Conservation (phyloP, 2,888 invertebrate species). For the Drosophila neonasuta region DNA sequence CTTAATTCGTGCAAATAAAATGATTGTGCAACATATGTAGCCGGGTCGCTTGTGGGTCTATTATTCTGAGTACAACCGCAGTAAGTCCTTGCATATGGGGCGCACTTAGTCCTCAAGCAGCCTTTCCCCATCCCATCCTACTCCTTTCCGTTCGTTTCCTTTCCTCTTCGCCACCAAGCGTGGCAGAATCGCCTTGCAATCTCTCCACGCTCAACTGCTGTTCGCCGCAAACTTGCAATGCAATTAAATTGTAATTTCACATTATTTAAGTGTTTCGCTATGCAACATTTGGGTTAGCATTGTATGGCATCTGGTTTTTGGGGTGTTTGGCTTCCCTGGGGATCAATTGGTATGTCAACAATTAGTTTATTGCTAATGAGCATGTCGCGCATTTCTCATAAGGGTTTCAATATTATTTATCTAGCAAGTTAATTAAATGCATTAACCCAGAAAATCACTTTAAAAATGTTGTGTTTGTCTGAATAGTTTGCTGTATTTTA, state of each 20-base stretch:
- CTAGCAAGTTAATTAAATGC: constrained; percentile 21
- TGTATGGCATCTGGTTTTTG: constrained; percentile 28
- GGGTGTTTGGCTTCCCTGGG: background rate
- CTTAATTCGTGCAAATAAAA: constrained; percentile 75
- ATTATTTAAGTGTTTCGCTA: constrained; percentile 73
- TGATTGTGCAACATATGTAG: constrained; percentile 77
- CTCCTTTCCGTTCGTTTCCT: background rate
- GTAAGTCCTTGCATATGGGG: constrained; percentile 51
- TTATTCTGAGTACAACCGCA: constrained; percentile 55
- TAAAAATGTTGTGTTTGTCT: background rate
- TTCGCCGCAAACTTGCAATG: constrained; percentile 68
- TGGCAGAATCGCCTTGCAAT: background rate
- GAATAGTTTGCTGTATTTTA: no score
- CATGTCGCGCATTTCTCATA: constrained; percentile 37
- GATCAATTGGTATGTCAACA: constrained; percentile 68
- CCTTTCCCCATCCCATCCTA: background rate
- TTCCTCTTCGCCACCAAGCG: background rate
- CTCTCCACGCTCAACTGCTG: background rate
- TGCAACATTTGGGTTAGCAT: constrained; percentile 59
- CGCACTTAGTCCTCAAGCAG: constrained; percentile 45
- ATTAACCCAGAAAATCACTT: background rate
- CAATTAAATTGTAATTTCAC: constrained; percentile 74
- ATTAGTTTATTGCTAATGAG: constrained; percentile 59
- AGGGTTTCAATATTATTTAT: constrained; percentile 25
- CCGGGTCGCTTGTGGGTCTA: constrained; percentile 56